Conservation (phyloP, 2,888 invertebrate genomes). For the Amphipyra tragopoginis region DNA sequence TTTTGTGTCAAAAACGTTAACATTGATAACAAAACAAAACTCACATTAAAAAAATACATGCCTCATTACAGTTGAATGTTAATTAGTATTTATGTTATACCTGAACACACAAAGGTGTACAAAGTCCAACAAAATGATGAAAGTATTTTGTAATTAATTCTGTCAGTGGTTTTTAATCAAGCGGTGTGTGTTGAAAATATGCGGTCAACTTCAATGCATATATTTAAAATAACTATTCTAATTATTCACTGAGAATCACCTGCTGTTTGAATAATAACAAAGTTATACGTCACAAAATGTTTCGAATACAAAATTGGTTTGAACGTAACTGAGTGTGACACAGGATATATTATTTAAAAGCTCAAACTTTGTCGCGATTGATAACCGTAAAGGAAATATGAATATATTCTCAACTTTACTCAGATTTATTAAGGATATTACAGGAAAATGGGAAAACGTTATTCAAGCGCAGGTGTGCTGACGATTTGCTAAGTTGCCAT, state of each 20-base stretch:
- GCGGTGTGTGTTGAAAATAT: constrained; percentile 73
- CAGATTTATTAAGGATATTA: constrained; percentile 87
- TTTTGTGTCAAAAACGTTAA: background rate
- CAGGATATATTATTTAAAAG: constrained; percentile 53
- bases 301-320: constrained; percentile 42
- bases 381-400: constrained; percentile 73
- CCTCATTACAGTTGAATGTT: constrained; percentile 32
- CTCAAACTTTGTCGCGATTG: constrained; percentile 60
- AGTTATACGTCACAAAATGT: constrained; percentile 62
- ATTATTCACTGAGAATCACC: constrained; percentile 76
- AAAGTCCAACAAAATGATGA: constrained; percentile 44
- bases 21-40: background rate
- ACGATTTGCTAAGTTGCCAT: constrained; percentile 88
- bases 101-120: constrained; percentile 36
- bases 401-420: constrained; percentile 80
- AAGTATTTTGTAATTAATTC: constrained; percentile 67
- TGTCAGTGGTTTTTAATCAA: constrained; percentile 74
- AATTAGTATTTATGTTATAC: constrained; percentile 44
- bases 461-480: constrained; percentile 88
- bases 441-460: constrained; percentile 83
- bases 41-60: constrained; percentile 17
- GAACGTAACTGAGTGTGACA: constrained; percentile 38
- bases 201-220: constrained; percentile 74
- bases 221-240: constrained; percentile 77
- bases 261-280: constrained; percentile 58